Evolutionary conservation across 2,797 vertebrate species (phyloP).

Genomic region (Danio jaintianensis): DNA sequence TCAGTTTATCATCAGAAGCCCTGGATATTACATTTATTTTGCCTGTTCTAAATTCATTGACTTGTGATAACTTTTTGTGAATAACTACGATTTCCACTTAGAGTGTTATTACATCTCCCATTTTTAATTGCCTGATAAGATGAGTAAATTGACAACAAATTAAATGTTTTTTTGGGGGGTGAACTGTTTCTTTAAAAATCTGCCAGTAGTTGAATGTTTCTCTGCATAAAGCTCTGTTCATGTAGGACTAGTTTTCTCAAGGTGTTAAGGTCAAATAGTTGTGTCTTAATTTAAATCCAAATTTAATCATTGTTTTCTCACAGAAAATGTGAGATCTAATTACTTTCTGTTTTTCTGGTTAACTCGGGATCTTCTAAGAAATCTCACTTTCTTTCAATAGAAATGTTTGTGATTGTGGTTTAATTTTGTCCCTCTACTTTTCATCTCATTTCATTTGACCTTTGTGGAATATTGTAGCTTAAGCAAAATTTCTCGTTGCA

Average conservation of each 20-base stretch:
- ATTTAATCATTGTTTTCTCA: background rate
- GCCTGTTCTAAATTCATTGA: too few relatives aligned
- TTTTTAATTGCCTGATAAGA: too few relatives aligned
- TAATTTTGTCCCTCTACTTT: background rate
- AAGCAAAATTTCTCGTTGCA: background rate
- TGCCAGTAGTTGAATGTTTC: background rate
- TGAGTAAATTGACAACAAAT: too few relatives aligned
- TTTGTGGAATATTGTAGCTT: constrained; percentile 5
- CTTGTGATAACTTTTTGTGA: too few relatives aligned
- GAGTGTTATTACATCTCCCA: too few relatives aligned
- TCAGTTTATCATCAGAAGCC: too few relatives aligned
- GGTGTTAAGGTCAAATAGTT: background rate
- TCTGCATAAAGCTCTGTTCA: background rate
- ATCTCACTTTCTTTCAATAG: background rate
- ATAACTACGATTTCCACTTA: too few relatives aligned
- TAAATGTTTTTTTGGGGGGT: too few relatives aligned
- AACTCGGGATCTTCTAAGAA: background rate
- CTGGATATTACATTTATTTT: too few relatives aligned
- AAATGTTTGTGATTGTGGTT: background rate
- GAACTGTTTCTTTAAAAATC: too few relatives aligned
- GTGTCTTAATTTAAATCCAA: background rate
- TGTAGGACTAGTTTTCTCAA: background rate
- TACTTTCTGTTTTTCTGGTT: background rate
- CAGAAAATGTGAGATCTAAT: background rate
- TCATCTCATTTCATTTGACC: background rate